phyloP scores from a whole-genome alignment of 1,140 invertebrate species.

The Hylyphantes graminicola region DNA sequence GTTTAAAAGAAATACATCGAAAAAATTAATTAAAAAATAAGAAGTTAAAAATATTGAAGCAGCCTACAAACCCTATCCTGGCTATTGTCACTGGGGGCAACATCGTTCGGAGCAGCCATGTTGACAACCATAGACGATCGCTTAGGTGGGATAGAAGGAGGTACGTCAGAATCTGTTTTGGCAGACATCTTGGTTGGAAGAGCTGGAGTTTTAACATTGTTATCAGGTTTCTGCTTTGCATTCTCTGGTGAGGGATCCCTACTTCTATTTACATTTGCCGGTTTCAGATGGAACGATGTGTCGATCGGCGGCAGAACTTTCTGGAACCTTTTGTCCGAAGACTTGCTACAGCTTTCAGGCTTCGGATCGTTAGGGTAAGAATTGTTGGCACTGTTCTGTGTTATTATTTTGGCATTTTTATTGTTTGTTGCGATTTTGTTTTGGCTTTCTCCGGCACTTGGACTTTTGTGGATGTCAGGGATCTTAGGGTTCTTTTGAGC shows the following conservation, averaged over 20 bases:
- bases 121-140: conserved; percentile 16
- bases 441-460: neutral
- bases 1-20: too few species aligned
- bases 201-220: neutral
- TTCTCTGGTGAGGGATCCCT: neutral
- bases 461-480: neutral
- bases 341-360: conserved; percentile 15
- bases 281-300: conserved; percentile 38
- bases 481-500: conserved; percentile 1
- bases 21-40: too few species aligned
- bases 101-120: neutral
- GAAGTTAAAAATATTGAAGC: too few species aligned
- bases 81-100: too few species aligned
- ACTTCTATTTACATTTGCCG: conserved; percentile 22
- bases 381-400: neutral
- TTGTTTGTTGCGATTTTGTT: conserved; percentile 39
- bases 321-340: conserved; percentile 49
- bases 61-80: too few species aligned
- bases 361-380: conserved; percentile 2
- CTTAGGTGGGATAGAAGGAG: conserved; percentile 40
- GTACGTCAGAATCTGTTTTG: conserved; percentile 11
- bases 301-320: conserved; percentile 49
- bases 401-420: conserved; percentile 34
- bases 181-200: neutral
- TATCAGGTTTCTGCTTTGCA: neutral